Conservation (phyloP, 2,113 vertebrate genomes). For the Antechinus stuartii region DNA sequence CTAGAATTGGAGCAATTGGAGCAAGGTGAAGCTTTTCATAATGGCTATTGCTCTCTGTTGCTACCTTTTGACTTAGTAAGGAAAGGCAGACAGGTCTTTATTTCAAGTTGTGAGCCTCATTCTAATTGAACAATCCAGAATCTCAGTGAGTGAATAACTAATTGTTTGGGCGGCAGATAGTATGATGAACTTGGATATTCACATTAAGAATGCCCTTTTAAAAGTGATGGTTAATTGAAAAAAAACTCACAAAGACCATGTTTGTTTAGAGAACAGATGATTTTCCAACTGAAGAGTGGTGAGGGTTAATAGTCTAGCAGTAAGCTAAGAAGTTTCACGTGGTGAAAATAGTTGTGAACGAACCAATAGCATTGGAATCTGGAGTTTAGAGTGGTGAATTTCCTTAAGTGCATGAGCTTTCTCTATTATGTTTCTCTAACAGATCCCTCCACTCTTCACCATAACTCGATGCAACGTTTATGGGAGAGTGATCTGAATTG, state of each 20-base stretch:
- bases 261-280: background rate
- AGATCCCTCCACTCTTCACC: background rate
- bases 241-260: background rate
- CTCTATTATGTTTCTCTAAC: background rate
- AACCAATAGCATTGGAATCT: background rate
- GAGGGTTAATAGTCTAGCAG: background rate
- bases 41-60: background rate
- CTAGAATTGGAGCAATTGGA: background rate
- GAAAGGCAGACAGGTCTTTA: background rate
- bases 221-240: background rate
- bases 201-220: background rate
- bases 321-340: background rate
- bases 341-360: background rate
- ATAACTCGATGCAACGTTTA: background rate
- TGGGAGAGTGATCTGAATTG: too few relatives aligned
- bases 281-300: background rate
- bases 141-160: background rate
- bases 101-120: background rate
- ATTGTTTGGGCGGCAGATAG: too few relatives aligned
- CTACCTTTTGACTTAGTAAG: background rate
- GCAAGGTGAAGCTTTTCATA: background rate
- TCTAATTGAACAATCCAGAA: background rate
- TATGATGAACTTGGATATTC: background rate
- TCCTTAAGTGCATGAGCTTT: background rate
- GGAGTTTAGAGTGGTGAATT: background rate